A percentile compares a stretch with the other conserved stretches of the same genome.
Evolutionary conservation across 2,797 vertebrate genomes (phyloP).

Genomic region (Leptatherina wallacei): DNA sequence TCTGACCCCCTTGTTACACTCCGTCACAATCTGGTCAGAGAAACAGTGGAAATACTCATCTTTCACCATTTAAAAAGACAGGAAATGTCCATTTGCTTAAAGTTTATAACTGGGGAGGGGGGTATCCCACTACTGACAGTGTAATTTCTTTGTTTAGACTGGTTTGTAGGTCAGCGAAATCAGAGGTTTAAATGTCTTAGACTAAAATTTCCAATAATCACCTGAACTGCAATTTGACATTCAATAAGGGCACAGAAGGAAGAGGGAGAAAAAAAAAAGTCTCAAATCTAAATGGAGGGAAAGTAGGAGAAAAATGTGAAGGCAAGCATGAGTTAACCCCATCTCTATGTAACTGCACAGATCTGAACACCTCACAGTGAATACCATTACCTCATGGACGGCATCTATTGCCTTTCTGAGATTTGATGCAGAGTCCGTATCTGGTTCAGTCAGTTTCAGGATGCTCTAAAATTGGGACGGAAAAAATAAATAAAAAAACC

Average conservation of each 20-base stretch:
- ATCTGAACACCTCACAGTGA: neutral
- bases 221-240: too few relatives aligned
- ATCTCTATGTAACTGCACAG: neutral
- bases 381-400: conserved; percentile 75
- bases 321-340: neutral
- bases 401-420: conserved; percentile 72
- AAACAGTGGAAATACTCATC: too few relatives aligned
- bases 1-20: conserved; percentile 77
- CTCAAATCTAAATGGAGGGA: neutral
- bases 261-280: too few relatives aligned
- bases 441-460: conserved; percentile 70
- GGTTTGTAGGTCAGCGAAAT: too few relatives aligned
- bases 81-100: too few relatives aligned
- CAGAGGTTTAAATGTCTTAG: too few relatives aligned
- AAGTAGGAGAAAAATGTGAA: neutral
- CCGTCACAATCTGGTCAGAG: conserved; percentile 76
- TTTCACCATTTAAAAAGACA: too few relatives aligned
- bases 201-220: too few relatives aligned
- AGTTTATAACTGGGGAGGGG: too few relatives aligned
- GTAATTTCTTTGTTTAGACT: neutral
- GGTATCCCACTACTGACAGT: too few relatives aligned
- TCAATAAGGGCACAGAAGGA: too few relatives aligned
- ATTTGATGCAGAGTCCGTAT: conserved; percentile 44
- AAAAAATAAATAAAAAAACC: neutral
- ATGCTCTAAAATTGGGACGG: conserved; percentile 73